A percentile compares a stretch with the other conserved stretches of the same genome.
Evolutionary conservation across 2,797 vertebrate species (phyloP).

Genomic region (Acomys russatus): DNA sequence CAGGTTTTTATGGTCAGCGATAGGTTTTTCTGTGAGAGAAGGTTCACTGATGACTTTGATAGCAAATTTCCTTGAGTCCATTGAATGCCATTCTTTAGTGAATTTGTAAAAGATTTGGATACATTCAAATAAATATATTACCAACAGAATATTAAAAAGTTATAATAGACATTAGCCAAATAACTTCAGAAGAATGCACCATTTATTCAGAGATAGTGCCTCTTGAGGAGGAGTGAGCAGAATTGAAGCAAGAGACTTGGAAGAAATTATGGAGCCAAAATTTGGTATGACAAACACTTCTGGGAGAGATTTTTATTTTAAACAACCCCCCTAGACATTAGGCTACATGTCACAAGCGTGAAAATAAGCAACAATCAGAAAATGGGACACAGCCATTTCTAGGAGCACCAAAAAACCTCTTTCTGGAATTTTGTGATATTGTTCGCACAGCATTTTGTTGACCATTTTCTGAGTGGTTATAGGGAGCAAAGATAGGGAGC

Average conservation of each 20-base stretch:
- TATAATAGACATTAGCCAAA: slow-evolving; percentile 11
- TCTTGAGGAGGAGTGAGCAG: slow-evolving; percentile 6
- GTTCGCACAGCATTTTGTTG: slow-evolving; percentile 54
- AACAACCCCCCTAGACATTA: background rate
- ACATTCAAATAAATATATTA: background rate
- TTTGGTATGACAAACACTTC: slow-evolving; percentile 11
- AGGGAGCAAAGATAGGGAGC: slow-evolving; percentile 56
- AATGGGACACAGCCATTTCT: background rate
- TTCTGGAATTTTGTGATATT: background rate
- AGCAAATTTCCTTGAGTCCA: slow-evolving; percentile 3
- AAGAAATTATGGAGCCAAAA: background rate
- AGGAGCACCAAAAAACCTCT: background rate
- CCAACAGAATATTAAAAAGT: background rate
- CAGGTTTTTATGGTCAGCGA: background rate
- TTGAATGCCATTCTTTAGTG: background rate
- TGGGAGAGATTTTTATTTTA: slow-evolving; percentile 50
- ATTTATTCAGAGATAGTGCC: background rate
- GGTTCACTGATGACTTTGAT: slow-evolving; percentile 25
- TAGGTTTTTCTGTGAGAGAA: slow-evolving; percentile 23
- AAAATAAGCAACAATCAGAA: slow-evolving; percentile 40
- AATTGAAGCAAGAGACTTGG: background rate
- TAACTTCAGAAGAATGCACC: background rate
- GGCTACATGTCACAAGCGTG: background rate
- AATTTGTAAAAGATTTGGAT: background rate
- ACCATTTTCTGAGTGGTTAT: slow-evolving; percentile 59